Evolutionary conservation across 2,888 invertebrate species (phyloP), one percentile per base, ranked within the genome.

Genomic region (Torymus tubicola): DNA sequence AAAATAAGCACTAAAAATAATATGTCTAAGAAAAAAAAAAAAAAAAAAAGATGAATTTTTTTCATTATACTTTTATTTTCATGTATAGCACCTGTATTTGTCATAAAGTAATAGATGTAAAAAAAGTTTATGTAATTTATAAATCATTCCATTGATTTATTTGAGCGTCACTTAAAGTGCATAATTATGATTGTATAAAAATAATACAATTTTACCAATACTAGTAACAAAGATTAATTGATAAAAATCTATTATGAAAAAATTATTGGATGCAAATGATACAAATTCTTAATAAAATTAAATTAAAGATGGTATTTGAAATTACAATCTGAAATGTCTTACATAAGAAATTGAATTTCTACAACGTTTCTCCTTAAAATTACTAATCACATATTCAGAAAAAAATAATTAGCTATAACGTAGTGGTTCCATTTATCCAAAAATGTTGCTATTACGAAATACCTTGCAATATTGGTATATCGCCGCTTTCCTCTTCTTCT

Each of bases 401-500:
- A 63, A 73, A 65, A 75, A 69, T 73, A 75, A 67, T 81, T 75
- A 74, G 57, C 70, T 78, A 78, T 61, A 64, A 57, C 57, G 64
- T 65, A 70, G 65, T 57, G 55, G 69, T 69, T 55, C 42, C 24
- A 50, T 60, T 75, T 14, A 60, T 72, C 50, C 0, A 80, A 83
- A 77, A 68, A 84, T 85, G 77, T 83, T 83, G 69, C 86, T 84
- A 90, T 90, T 90, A 90, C 88, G 90, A 90, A 85, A 90, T 89
- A 81, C 88, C 89, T 69, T 89, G 88, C 82, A 90, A 81, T 84
- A 90, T 87, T 81, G 88, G 89, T 85, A 90, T 88, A 78, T 89
- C 89, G 57, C 85, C 84, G 71, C 90, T 91, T 57, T 89, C 91
- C 24, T 92, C 92, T 58, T 92, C 92, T 31, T 92, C 92, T n/a